These are phyloP conservation scores for Menidia beryllina DNA, from an alignment of 2,113 vertebrate genomes.

Conservation along the genomic window DNA sequence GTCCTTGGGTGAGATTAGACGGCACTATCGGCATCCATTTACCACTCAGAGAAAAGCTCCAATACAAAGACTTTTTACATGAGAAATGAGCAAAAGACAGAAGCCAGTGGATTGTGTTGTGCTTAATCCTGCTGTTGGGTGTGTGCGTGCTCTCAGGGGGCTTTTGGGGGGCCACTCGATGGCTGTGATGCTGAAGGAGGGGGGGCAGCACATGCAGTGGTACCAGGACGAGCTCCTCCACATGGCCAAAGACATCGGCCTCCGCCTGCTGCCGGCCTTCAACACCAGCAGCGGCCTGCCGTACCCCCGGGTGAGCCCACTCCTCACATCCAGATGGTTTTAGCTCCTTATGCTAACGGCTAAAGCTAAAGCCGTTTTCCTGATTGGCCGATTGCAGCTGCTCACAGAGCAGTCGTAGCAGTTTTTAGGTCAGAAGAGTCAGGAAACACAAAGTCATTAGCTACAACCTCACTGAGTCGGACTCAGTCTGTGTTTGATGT, in stretches of 20 bases:
- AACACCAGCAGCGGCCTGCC: slow-evolving; percentile 98
- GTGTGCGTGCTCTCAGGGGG: slow-evolving; percentile 80
- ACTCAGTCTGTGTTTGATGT: too few species aligned
- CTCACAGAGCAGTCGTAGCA: neutral
- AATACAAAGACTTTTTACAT: neutral
- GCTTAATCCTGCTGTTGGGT: neutral
- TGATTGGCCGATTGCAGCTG: neutral
- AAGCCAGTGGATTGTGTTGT: neutral
- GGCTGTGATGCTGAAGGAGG: slow-evolving; percentile 95
- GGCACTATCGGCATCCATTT: neutral
- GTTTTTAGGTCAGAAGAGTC: neutral
- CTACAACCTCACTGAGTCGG: neutral
- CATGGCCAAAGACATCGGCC: slow-evolving; percentile 96
- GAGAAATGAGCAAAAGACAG: neutral
- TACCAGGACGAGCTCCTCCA: slow-evolving; percentile 94
- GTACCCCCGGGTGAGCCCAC: slow-evolving; percentile 92
- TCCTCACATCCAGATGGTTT: neutral
- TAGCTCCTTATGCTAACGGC: neutral
- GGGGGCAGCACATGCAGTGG: slow-evolving; percentile 93
- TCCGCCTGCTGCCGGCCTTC: slow-evolving; percentile 94
- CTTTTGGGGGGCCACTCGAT: slow-evolving; percentile 95
- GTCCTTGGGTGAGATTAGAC: slow-evolving; percentile 91
- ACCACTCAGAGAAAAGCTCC: neutral
- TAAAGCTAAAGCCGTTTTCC: neutral
- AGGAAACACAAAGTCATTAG: neutral